Conservation (phyloP, 2,797 vertebrate species). For the Eulemur rubriventer region DNA sequence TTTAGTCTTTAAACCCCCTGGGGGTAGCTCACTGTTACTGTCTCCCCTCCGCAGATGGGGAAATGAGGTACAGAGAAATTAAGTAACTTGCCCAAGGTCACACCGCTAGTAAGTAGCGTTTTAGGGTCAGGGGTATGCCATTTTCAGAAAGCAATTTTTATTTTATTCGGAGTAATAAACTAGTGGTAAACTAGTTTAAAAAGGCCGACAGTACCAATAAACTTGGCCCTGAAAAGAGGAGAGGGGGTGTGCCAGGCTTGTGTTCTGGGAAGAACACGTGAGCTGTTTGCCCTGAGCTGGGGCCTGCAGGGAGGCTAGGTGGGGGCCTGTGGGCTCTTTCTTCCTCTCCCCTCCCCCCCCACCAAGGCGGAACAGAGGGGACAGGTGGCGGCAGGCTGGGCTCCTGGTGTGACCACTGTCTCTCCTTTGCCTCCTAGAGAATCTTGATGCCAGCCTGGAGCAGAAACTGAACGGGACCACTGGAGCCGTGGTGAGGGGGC, state of each 20-base stretch:
- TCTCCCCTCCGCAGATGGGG: slow-evolving; percentile 53
- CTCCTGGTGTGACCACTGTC: neutral
- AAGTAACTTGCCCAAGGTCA: slow-evolving; percentile 26
- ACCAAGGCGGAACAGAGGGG: neutral
- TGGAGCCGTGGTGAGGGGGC: slow-evolving; percentile 47
- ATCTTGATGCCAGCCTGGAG: slow-evolving; percentile 10
- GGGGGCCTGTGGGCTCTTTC: neutral
- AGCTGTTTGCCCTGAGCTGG: neutral
- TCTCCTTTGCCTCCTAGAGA: slow-evolving; percentile 53
- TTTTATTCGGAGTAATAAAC: neutral
- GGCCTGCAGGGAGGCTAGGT: neutral
- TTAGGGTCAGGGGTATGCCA: neutral
- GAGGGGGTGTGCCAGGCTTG: neutral
- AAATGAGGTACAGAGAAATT: slow-evolving; percentile 43
- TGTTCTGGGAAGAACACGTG: neutral
- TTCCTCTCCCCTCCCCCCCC: neutral
- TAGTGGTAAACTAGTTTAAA: neutral
- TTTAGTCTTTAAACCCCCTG: neutral
- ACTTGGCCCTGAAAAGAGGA: neutral
- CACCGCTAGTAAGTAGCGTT: slow-evolving; percentile 26
- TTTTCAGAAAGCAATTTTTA: neutral
- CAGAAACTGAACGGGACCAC: neutral
- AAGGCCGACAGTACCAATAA: neutral
- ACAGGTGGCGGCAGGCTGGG: neutral
- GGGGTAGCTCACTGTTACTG: neutral